Evolutionary conservation across 2,797 vertebrate species (phyloP).

Genomic region (Brachyalestes nurse): DNA sequence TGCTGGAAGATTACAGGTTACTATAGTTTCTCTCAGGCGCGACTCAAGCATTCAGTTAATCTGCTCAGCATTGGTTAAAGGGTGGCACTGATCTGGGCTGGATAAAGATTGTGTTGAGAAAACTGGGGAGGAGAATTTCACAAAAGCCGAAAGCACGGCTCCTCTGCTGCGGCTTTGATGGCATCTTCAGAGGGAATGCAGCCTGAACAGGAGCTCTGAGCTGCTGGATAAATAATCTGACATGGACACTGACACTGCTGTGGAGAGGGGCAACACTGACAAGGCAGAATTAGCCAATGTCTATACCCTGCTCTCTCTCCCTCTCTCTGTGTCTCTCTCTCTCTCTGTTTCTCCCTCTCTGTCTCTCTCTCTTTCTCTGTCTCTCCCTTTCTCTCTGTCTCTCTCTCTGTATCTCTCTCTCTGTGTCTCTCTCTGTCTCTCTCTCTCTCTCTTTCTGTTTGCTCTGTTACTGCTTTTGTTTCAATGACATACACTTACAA

Average conservation of each 20-base stretch:
- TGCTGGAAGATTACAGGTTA: constrained; percentile 85
- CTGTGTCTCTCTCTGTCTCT: too few relatives aligned
- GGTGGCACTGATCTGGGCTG: constrained; percentile 81
- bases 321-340: not conserved
- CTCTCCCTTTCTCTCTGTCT: not conserved
- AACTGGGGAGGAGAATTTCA: constrained; percentile 79
- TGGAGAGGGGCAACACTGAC: constrained; percentile 37
- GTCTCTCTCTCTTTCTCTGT: not conserved
- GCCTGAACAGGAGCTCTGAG: constrained; percentile 66
- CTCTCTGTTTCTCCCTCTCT: not conserved
- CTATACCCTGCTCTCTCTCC: not conserved
- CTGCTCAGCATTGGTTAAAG: constrained; percentile 88
- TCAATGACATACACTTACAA: constrained; percentile 11
- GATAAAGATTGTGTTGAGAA: constrained; percentile 84
- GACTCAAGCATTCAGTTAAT: constrained; percentile 83
- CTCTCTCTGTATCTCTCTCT: too few relatives aligned
- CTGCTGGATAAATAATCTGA: constrained; percentile 64
- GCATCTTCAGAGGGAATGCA: constrained; percentile 66
- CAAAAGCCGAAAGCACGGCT: constrained; percentile 75
- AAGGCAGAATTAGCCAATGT: constrained; percentile 37
- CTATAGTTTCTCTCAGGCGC: constrained; percentile 89
- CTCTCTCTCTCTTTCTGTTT: not conserved
- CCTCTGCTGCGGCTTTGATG: constrained; percentile 60
- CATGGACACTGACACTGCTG: constrained; percentile 65
- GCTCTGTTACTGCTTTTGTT: not conserved